Evolutionary conservation across 1,140 invertebrate species (phyloP).

Genomic region (Harlomillsia oculata): DNA sequence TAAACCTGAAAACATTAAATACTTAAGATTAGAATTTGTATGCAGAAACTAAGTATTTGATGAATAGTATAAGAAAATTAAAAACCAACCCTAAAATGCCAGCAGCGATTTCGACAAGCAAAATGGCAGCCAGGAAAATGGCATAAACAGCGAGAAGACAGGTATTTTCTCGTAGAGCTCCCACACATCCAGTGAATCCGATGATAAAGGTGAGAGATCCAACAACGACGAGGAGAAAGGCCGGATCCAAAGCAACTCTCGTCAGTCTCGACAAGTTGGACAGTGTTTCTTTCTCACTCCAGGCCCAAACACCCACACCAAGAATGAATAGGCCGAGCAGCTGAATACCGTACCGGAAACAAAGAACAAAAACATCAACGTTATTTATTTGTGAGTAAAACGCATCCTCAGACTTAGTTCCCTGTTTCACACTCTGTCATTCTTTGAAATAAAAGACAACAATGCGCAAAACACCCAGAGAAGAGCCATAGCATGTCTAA

Average conservation of each 20-base stretch:
- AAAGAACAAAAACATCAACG: no score
- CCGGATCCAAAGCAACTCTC: slow-evolving; percentile 82
- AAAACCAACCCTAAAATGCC: slow-evolving; percentile 62
- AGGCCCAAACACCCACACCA: slow-evolving; percentile 89
- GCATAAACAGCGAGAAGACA: slow-evolving; percentile 84
- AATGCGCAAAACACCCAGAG: no score
- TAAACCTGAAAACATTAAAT: slow-evolving; percentile 48
- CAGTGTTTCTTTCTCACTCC: slow-evolving; percentile 94
- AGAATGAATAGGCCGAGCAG: slow-evolving; percentile 72
- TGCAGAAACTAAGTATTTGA: background rate
- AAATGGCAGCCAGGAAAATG: slow-evolving; percentile 76
- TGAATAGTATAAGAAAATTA: background rate
- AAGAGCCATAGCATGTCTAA: no score
- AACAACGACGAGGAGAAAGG: slow-evolving; percentile 85
- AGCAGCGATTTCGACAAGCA: slow-evolving; percentile 79
- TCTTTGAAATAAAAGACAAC: background rate
- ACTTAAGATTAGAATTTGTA: no score
- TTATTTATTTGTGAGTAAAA: no score
- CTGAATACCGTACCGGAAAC: no score
- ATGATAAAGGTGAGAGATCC: slow-evolving; percentile 44
- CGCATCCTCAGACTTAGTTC: background rate
- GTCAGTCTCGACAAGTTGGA: slow-evolving; percentile 81
- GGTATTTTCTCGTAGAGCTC: slow-evolving; percentile 79
- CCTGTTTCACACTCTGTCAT: background rate
- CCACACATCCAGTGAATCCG: slow-evolving; percentile 87